Base-by-base conservation (phyloP, 2,797 vertebrate species). In the Esox lucius region DNA sequence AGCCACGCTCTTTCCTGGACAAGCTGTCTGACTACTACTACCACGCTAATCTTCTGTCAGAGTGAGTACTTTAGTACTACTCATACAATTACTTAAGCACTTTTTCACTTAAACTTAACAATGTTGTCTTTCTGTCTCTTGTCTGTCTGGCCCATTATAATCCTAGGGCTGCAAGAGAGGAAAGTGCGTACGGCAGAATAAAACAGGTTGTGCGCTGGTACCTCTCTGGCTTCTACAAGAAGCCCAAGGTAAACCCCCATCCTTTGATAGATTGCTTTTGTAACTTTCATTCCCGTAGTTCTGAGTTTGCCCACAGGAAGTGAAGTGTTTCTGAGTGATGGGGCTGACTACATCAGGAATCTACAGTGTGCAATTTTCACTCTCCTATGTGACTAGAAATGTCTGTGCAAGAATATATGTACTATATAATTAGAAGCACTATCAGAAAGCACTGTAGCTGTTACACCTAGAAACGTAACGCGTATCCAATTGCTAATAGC, bases 151-250 rank as follows among this genome's bases (percentile, higher is more conserved):
- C 12, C 31, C 31, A 31, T 8, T 13, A 46, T 48, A 31, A 19
- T 49, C 24, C 12, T 87, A 98, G 97, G 91, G 97, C 97, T 2
- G 93, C 87, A 0, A 84, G 90, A 75, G 96, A 98, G 89, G 96
- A 98, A 16, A 94, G 93, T 42, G 91, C 95, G 0, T 99, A 97
- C 69, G 83, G 91, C 74, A 95, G 97, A 72, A 96, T 99, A 71
- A 98, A 98, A 87, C 97, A 97, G 72, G 96, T 99, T 69, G 80
- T 99, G 78, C 93, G 91, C 71, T 99, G 98, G 98, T 99, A 99
- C 86, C 90, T 99, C 84, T 99, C 98, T 0, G 98, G 98, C 83
- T 99, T 99, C 91, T 99, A 98, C 90, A 98, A 98, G 91, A 99
- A 99, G 88, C 98, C 98, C 79, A 98, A 98, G 96, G 98, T 98